Conservation (phyloP, 2,888 invertebrate genomes). For the Pachliopta kotzebuea region DNA sequence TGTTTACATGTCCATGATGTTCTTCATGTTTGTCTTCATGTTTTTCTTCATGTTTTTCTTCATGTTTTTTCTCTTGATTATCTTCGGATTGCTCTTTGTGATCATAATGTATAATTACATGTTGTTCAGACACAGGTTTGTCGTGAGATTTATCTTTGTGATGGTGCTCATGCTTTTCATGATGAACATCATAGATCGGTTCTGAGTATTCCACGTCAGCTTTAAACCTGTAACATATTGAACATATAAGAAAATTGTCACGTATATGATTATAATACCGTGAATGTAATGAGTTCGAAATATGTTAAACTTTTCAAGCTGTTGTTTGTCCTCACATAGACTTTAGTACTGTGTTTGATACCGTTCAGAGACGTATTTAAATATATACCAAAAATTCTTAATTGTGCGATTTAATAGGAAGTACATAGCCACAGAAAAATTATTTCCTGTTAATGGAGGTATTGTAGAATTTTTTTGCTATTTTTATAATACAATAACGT, state of each 20-base stretch:
- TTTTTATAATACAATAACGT: background rate
- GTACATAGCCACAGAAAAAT: too few relatives aligned
- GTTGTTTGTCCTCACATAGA: too few relatives aligned
- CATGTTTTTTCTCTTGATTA: constrained; percentile 19
- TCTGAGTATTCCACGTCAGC: constrained; percentile 38
- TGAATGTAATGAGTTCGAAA: too few relatives aligned
- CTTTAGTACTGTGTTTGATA: too few relatives aligned
- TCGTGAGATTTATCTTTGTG: constrained; percentile 26
- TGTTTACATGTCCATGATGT: constrained; percentile 36
- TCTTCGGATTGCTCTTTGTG: constrained; percentile 20
- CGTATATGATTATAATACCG: too few relatives aligned
- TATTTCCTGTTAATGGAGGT: too few relatives aligned
- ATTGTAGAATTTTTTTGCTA: too few relatives aligned
- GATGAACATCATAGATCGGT: constrained; percentile 29
- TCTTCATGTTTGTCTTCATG: constrained; percentile 15
- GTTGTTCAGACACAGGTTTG: constrained; percentile 27
- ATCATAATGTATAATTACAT: constrained; percentile 12
- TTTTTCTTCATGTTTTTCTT: constrained; percentile 5
- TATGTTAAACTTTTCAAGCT: too few relatives aligned
- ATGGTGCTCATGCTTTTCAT: constrained; percentile 26
- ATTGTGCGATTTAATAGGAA: too few relatives aligned
- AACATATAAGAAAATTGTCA: background rate
- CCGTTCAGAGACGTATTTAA: too few relatives aligned
- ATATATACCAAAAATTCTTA: too few relatives aligned
- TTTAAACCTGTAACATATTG: constrained; percentile 35